Evolutionary conservation across 2,113 vertebrate genomes (phyloP), one percentile per base, ranked within the genome.

Genomic region (Lutjanus erythropterus): DNA sequence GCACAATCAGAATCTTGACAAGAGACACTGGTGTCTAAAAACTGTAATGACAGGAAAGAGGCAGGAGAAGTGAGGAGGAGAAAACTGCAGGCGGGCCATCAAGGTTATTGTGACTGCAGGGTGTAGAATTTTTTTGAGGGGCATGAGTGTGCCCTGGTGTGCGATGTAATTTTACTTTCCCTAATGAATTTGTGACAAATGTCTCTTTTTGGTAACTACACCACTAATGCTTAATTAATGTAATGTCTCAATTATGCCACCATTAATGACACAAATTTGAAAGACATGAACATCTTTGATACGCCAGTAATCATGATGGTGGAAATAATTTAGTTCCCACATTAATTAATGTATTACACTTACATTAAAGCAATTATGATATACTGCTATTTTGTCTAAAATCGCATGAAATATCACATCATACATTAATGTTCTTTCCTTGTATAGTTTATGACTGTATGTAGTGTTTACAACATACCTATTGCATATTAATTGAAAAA

Each of bases 161-260:
- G 41, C 49, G 18, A 12, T 58, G 9, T n/a, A 15, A 53, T 60
- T 52, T 39, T 1, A 44, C 2, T 47, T 46, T 62, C 37, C 23
- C 7, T n/a, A 44, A 46, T 78, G 18, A 55, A 53, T 44, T n/a
- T 49, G 9, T 50, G 11, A 42, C 9, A 5, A 11, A 21, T 62
- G 23, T n/a, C 50, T 44, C 18, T 50, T 70, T 55, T 66, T 60
- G 9, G 19, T 52, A 53, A 71, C 66, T 25, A 27, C 52, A 60
- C 44, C 23, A 41, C 31, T 56, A n/a, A 69, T 56, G 47, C 10
- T 67, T 65, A 75, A 60, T 71, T 65, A 53, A 59, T 66, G 5
- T 18, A n/a, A 47, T 60, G 49, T 60, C 66, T 60, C 60, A 58
- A 66, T 71, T 75, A 66, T 65, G 65, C 35, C 59, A 41, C 46